Percentiles rank a stretch among this genome's conserved stretches.
These are phyloP conservation scores for Chamaea fasciata DNA, from an alignment of 2,113 vertebrate genomes.

Conservation along the genomic window DNA sequence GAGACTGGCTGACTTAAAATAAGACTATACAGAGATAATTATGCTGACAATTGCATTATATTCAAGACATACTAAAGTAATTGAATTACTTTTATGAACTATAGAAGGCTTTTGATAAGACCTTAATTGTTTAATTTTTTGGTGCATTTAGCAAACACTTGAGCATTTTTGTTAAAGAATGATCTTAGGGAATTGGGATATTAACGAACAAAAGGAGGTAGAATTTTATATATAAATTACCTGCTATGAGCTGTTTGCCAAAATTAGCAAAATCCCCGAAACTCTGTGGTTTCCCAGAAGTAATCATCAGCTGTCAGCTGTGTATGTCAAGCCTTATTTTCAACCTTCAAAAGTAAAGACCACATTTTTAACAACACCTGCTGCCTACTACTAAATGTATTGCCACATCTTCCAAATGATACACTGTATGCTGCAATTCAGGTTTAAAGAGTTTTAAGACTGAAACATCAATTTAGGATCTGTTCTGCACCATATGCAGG, in stretches of 20 bases:
- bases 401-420: neutral
- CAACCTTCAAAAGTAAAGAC: neutral
- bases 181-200: neutral
- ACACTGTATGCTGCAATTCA: neutral
- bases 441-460: neutral
- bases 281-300: neutral
- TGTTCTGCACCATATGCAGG: neutral
- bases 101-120: neutral
- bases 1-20: neutral
- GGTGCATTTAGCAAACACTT: neutral
- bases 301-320: neutral
- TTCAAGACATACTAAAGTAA: neutral
- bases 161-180: neutral
- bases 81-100: neutral
- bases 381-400: neutral
- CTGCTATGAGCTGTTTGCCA: neutral
- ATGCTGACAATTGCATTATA: neutral
- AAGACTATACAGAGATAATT: neutral
- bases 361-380: neutral
- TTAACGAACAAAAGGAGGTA: neutral
- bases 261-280: neutral
- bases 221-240: neutral
- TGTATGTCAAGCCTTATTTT: neutral
- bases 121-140: neutral
- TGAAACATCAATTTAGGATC: neutral